phyloP scores from a whole-genome alignment of 2,888 invertebrate species.

The Pantelozetes paolii region DNA sequence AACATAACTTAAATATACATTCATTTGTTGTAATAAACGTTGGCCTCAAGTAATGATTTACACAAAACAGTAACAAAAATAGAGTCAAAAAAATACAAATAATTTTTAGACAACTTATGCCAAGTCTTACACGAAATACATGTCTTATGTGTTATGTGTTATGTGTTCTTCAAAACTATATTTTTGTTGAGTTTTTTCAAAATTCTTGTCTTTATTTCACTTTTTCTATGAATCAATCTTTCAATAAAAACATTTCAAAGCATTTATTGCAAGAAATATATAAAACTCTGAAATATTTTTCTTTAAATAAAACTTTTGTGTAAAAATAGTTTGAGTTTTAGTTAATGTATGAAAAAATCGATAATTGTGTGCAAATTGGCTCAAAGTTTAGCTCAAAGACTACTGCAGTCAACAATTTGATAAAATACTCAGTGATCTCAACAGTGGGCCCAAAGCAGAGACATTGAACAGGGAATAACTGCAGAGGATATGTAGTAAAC shows the following conservation, averaged over 20 bases:
- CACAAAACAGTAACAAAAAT: background rate
- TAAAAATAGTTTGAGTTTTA: background rate
- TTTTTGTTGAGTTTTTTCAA: background rate
- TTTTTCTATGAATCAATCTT: background rate
- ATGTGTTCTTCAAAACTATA: background rate
- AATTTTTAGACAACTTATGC: background rate
- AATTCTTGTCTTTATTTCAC: background rate
- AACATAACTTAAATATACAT: background rate
- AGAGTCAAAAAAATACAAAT: background rate
- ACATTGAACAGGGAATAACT: background rate
- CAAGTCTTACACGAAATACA: background rate
- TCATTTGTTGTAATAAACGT: constrained; percentile 25
- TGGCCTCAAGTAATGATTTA: background rate
- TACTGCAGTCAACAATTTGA: no score
- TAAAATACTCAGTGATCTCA: background rate
- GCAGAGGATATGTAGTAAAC: background rate
- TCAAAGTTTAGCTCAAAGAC: background rate
- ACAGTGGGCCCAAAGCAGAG: background rate
- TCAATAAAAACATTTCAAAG: background rate
- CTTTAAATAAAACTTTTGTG: background rate
- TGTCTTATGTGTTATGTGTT: background rate
- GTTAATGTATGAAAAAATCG: background rate
- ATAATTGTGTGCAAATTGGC: constrained; percentile 22
- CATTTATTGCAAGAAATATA: background rate
- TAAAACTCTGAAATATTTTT: background rate